A percentile compares a stretch with the other conserved stretches of the same genome.
These are phyloP conservation scores for Ctenicera cuprea DNA, from an alignment of 2,888 invertebrate species.

Conservation along the genomic window DNA sequence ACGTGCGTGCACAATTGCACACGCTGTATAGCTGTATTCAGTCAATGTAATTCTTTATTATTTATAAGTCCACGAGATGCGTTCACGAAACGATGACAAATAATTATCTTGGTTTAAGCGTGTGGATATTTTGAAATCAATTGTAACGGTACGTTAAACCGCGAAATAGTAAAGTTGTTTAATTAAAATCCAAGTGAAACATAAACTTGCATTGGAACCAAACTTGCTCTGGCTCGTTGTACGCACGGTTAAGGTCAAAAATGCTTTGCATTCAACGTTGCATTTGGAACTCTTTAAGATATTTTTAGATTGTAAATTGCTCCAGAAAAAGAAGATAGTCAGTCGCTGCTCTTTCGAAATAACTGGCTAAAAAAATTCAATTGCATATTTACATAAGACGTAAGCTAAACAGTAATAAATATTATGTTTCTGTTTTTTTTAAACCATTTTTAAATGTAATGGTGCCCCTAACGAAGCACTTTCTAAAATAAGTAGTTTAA, in stretches of 20 bases:
- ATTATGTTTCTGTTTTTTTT: too few species aligned
- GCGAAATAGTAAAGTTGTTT: conserved; percentile 28
- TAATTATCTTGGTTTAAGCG: neutral
- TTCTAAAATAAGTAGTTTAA: neutral
- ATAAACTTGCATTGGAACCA: conserved; percentile 22
- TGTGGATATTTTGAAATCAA: conserved; percentile 12
- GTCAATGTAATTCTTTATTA: neutral
- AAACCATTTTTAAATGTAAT: neutral
- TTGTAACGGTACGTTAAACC: conserved; percentile 36
- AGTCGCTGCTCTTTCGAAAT: conserved; percentile 2
- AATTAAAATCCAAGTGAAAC: conserved; percentile 32
- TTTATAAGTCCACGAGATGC: neutral
- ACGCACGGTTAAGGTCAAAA: conserved; percentile 45
- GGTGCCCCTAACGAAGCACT: neutral
- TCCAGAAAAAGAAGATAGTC: conserved; percentile 12
- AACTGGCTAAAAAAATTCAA: neutral
- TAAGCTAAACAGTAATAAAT: too few species aligned
- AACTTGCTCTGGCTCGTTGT: conserved; percentile 25
- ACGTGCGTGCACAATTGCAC: neutral
- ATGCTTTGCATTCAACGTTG: conserved; percentile 22
- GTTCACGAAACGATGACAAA: neutral
- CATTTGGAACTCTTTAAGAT: conserved; percentile 13
- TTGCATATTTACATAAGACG: neutral
- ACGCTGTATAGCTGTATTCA: neutral
- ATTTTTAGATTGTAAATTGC: conserved; percentile 34